Conservation (phyloP, 1,140 invertebrate species). For the Formica selysi region DNA sequence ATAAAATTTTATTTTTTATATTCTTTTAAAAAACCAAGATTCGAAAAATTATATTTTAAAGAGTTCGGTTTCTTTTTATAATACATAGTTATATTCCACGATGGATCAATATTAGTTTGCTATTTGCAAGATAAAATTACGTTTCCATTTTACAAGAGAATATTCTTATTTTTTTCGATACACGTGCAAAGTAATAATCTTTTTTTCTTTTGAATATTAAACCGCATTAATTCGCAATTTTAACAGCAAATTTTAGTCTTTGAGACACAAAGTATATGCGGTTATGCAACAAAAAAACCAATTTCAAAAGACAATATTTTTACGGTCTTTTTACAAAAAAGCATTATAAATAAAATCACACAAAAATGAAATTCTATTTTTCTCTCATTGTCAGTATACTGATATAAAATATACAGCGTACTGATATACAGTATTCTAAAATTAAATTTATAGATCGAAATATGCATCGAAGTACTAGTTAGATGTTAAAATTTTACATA, state of each 20-base stretch:
- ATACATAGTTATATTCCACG: background rate
- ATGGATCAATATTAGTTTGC: background rate
- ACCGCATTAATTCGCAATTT: background rate
- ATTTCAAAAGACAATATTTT: background rate
- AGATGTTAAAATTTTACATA: background rate
- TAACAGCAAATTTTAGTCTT: background rate
- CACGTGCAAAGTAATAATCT: background rate
- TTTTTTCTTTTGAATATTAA: no score
- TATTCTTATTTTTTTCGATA: background rate
- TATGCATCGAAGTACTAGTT: no score
- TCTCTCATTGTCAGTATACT: background rate
- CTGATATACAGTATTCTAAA: background rate
- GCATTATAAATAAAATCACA: background rate
- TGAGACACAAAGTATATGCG: background rate
- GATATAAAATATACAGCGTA: no score
- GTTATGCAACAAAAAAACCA: background rate
- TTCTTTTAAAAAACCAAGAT: background rate
- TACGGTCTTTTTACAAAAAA: background rate
- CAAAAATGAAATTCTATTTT: background rate
- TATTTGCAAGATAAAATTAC: background rate
- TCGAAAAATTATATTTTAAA: background rate
- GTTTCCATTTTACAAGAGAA: background rate
- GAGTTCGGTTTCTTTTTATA: background rate
- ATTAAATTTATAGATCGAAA: background rate
- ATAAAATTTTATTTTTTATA: conserved; percentile 1